Percentiles rank a stretch among this genome's conserved stretches.
phyloP scores from a whole-genome alignment of 1,140 invertebrate species.

The Caenorhabditis elegans region WBcel235 BX284606.5:9623501-9624000 shows the following conservation, averaged over 20 bases:
- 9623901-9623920: too few species aligned
- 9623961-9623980: too few species aligned
- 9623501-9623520: constrained; percentile 1
- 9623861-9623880: too few species aligned
- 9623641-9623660: too few species aligned
- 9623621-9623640: too few species aligned
- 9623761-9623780: background rate
- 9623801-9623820: too few species aligned
- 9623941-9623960: too few species aligned
- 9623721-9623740: constrained; percentile 6
- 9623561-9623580: background rate
- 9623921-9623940: too few species aligned
- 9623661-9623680: background rate
- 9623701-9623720: constrained; percentile 3
- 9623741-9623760: background rate
- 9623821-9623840: too few species aligned
- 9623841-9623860: too few species aligned
- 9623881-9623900: too few species aligned
- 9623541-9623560: background rate
- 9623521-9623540: constrained; percentile 10
- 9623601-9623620: background rate
- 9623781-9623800: background rate
- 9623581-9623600: background rate
- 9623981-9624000: too few species aligned
- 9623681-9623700: constrained; percentile 3